Evolutionary conservation across 1,140 invertebrate species (phyloP), one percentile per base, ranked within the genome.

Genomic region (Charaxes varanes): DNA sequence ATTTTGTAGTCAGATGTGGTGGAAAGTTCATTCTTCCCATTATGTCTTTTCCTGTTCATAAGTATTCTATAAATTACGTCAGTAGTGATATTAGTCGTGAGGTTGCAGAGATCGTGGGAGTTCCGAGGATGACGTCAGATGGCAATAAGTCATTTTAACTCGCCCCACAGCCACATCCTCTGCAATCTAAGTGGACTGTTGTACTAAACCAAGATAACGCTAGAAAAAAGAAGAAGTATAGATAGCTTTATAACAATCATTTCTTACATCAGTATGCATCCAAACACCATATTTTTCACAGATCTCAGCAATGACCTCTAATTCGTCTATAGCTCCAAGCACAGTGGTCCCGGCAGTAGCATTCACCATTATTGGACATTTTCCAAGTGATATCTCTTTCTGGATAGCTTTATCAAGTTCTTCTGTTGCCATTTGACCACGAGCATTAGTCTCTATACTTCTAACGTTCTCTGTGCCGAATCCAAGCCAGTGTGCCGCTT

Each of bases 191-290:
- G n/a, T n/a, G n/a, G n/a, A n/a, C n/a, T n/a, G n/a, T n/a, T n/a
- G n/a, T n/a, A n/a, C n/a, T n/a, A n/a, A n/a, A n/a, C n/a, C n/a
- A n/a, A n/a, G n/a, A n/a, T n/a, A n/a, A n/a, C n/a, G n/a, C n/a
- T n/a, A n/a, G n/a, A n/a, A n/a, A n/a, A n/a, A n/a, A n/a, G 2
- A 8, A 16, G 3, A 13, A 15, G 12, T 30, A 15, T n/a, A n/a
- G n/a, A n/a, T n/a, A 30, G 5, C 16, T 3, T 85, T 38, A 41
- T 34, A 44, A n/a, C 43, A 17, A 56, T 14, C 17, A 37, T n/a
- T n/a, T 82, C 88, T 85, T 68, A 92, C 91, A 85, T 96, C 95
- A 42, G 96, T 90, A 77, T 97, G 94, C 58, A 97, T 81, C 95
- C 95, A 97, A 4, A 97, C 58, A 53, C 84, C 62, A 62, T 90